These are phyloP conservation scores for Thomomys bottae DNA, from an alignment of 2,113 vertebrate species.

Conservation along the genomic window DNA sequence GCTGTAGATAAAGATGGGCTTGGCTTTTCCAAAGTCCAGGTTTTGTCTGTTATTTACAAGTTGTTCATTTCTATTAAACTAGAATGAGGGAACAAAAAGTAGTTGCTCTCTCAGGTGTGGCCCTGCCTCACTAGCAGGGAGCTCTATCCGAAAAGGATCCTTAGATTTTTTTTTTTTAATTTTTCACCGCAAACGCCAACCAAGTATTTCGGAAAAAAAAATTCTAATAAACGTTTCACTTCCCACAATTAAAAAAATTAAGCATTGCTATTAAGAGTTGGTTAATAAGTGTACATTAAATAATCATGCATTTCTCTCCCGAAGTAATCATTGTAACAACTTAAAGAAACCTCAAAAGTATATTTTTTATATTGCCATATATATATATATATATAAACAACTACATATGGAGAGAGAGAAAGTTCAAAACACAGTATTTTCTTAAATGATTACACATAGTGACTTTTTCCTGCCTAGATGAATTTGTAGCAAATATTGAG, in stretches of 20 bases:
- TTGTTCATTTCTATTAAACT: not conserved
- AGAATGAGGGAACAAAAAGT: not conserved
- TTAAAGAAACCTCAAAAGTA: not conserved
- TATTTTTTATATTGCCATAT: not conserved
- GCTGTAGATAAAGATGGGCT: slow-evolving; percentile 39
- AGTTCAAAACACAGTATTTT: not conserved
- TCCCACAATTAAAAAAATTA: slow-evolving; percentile 32
- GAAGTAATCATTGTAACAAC: not conserved
- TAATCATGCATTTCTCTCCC: not conserved
- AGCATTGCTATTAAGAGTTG: not conserved
- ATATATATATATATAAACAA: too few species aligned
- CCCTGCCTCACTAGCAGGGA: not conserved
- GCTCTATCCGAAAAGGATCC: not conserved
- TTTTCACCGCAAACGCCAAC: slow-evolving; percentile 35
- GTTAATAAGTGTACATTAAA: not conserved
- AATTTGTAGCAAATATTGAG: not conserved
- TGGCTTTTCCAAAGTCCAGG: not conserved
- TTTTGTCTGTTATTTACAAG: slow-evolving; percentile 53
- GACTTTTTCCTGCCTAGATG: not conserved
- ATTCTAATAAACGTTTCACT: slow-evolving; percentile 40
- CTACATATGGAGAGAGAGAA: too few species aligned
- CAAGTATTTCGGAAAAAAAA: slow-evolving; percentile 47
- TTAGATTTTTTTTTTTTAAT: not conserved
- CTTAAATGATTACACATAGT: not conserved
- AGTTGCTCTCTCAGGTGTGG: fast-evolving